Evolutionary conservation across 2,888 invertebrate species (phyloP).

Genomic region (Leptopilina drosophilae): DNA sequence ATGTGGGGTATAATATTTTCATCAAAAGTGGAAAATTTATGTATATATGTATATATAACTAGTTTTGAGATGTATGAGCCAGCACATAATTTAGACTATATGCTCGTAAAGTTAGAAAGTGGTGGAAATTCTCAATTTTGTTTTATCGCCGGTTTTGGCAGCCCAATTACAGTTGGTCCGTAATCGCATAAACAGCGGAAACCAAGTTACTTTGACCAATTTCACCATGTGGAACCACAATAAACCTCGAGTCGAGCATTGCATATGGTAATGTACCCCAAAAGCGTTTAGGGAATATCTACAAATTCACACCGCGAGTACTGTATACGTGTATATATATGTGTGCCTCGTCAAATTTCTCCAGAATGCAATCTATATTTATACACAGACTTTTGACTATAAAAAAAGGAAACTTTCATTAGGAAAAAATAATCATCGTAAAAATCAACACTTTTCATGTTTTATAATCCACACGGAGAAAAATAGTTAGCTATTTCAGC

Average conservation of each 20-base stretch:
- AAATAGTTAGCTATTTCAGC: no score
- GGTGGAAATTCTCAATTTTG: slow-evolving; percentile 37
- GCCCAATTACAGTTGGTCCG: slow-evolving; percentile 11
- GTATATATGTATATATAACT: neutral
- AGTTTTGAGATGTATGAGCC: neutral
- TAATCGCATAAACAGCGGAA: slow-evolving; percentile 28
- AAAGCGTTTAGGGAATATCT: slow-evolving; percentile 20
- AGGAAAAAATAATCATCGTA: no score
- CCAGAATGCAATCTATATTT: neutral
- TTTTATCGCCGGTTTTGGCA: slow-evolving; percentile 29
- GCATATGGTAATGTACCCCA: slow-evolving; percentile 25
- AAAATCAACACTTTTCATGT: no score
- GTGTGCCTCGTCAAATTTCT: neutral
- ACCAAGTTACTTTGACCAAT: slow-evolving; percentile 31
- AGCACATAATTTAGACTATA: neutral
- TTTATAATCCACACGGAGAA: no score
- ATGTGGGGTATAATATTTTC: neutral
- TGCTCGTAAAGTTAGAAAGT: neutral
- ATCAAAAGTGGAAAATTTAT: slow-evolving; percentile 4
- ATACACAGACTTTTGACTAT: no score
- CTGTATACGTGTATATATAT: neutral
- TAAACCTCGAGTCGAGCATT: slow-evolving; percentile 21
- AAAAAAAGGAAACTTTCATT: no score
- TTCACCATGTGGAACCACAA: slow-evolving; percentile 18
- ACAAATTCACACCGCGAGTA: neutral